These are phyloP conservation scores for Spilogale gracilis DNA, from an alignment of 2,113 vertebrate genomes.

Conservation along the genomic window DNA sequence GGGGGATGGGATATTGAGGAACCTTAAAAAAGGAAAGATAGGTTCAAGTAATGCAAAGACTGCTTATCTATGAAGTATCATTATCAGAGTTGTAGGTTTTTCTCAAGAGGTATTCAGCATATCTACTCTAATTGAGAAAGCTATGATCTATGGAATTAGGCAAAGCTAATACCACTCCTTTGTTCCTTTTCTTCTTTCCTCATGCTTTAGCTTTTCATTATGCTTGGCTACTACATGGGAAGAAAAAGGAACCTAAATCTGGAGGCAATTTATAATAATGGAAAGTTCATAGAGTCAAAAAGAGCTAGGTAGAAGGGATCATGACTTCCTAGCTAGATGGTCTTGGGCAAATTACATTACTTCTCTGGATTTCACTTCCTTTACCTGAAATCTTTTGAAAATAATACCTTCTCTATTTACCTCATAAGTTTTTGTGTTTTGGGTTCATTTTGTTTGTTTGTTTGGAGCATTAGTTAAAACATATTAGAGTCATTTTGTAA, in stretches of 20 bases:
- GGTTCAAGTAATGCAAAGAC: background rate
- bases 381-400: constrained; percentile 35
- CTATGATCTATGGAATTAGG: background rate
- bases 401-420: background rate
- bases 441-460: background rate
- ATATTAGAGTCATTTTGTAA: constrained; percentile 6
- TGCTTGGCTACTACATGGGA: background rate
- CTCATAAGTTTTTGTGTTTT: background rate
- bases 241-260: constrained; percentile 19
- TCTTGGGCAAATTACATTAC: background rate
- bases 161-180: background rate
- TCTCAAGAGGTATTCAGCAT: background rate
- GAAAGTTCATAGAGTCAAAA: constrained; percentile 8
- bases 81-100: background rate
- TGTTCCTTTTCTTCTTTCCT: background rate
- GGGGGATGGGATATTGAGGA: background rate
- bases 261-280: constrained; percentile 4
- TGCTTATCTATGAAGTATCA: background rate
- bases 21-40: background rate
- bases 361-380: constrained; percentile 7
- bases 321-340: background rate
- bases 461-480: constrained; percentile 23
- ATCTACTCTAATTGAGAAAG: background rate
- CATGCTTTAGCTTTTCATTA: constrained; percentile 23
- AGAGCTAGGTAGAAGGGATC: background rate